Base-by-base conservation (phyloP, 35 echinoderm and acorn worm species). In the Ptychodera flava region DNA sequence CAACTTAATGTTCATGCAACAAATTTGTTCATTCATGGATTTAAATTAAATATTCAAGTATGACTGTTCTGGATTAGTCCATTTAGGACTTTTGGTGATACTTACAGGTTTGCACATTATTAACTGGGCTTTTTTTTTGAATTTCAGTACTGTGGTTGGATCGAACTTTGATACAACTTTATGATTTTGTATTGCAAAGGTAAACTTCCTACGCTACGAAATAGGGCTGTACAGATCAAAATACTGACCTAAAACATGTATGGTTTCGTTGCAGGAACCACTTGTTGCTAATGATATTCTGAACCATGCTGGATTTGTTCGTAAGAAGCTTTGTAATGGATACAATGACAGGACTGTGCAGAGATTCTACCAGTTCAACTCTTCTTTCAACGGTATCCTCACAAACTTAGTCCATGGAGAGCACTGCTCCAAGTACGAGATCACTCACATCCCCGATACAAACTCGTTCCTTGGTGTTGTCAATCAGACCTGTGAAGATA, bases 281-380 rank as follows among this genome's bases (percentile, higher is more conserved):
- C 88, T 92, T 15, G 89, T 99, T 34, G 94, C 96, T 88, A 99
- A 99, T 45, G 96, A 99, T 85, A 91, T 99, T 77, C 92, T 99
- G 0, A 94, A 99, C 84, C 96, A 99, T 52, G 83, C 79, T n/a
- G 89, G 91, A 16, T 92, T 99, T 90, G 96, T 99, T 0, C 88
- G 90, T 77, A 99, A 99, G 90, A 83, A 92, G 28, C 93, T 86
- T 28, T 99, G 96, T 81, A 99, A 99, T 90, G 91, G 91, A 81
- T 99, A 94, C 80, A 75, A 84, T 15, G 91, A 99, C 88, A 86
- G 90, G 0, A 99, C 96, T 1, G 87, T 99, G 32, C 96, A 99
- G 86, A 84, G 96, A 16, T 94, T 92, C 85, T 99, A 99, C 84
- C 88, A 90, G 30, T 94, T 99, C 92, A 99, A 99, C 35, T 94